phyloP scores from a whole-genome alignment of 2,113 vertebrate species.

The Scytalopus superciliaris region DNA sequence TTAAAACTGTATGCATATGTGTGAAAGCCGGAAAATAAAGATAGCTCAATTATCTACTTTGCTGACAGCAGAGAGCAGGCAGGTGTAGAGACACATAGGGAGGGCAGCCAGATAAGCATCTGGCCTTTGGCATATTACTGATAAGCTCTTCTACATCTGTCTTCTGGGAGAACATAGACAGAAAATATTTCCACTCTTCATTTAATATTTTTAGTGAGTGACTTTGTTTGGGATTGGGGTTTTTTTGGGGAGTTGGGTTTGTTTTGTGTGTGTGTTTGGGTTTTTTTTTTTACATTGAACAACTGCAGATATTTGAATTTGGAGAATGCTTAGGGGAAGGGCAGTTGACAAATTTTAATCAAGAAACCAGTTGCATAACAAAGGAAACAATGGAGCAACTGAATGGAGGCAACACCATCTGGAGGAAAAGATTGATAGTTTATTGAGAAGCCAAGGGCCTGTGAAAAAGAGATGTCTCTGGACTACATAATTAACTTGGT shows the following conservation, averaged over 20 bases:
- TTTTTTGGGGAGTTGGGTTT: background rate
- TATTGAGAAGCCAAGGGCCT: background rate
- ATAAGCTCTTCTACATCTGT: background rate
- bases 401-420: slow-evolving; percentile 33
- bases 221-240: background rate
- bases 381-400: slow-evolving; percentile 28
- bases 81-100: background rate
- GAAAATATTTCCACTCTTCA: background rate
- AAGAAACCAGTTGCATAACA: background rate
- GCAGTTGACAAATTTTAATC: slow-evolving; percentile 36
- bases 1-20: background rate
- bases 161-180: background rate
- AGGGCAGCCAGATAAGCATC: background rate
- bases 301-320: background rate
- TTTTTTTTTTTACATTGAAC: background rate
- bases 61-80: background rate
- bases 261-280: background rate
- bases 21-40: background rate
- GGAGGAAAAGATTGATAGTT: slow-evolving; percentile 19
- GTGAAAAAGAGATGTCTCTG: background rate
- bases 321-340: background rate
- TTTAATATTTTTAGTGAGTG: background rate
- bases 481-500: slow-evolving; percentile 1
- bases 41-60: background rate
- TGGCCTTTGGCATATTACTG: background rate